phyloP scores from a whole-genome alignment of 2,113 vertebrate genomes.

The Protomyctophum bolini region DNA sequence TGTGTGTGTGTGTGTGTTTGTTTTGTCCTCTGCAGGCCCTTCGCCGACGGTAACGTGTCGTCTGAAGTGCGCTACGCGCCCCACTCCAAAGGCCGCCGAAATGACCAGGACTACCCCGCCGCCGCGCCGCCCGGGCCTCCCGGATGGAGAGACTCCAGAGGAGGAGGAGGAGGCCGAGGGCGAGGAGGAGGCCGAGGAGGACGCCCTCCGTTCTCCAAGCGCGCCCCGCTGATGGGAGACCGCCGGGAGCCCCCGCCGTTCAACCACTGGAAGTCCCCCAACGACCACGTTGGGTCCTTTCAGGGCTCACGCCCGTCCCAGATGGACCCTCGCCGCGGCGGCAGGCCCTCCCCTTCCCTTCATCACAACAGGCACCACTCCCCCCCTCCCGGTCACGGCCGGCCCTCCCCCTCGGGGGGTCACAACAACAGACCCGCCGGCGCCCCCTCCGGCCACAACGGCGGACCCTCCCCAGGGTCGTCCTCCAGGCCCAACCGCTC shows the following conservation, averaged over 20 bases:
- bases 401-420: constrained; percentile 45
- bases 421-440: no score
- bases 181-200: constrained; percentile 56
- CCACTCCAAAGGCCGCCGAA: constrained; percentile 60
- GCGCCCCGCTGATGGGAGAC: constrained; percentile 69
- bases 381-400: constrained; percentile 51
- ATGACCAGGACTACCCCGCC: constrained; percentile 52
- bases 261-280: constrained; percentile 69
- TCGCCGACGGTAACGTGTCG: constrained; percentile 54
- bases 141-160: constrained; percentile 73
- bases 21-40: constrained; percentile 59
- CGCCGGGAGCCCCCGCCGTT: constrained; percentile 66
- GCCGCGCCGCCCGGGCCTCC: constrained; percentile 49
- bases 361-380: constrained; percentile 45
- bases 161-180: constrained; percentile 57
- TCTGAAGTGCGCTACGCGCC: constrained; percentile 63
- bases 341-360: constrained; percentile 38
- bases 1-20: constrained; percentile 30
- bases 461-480: constrained; percentile 66
- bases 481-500: constrained; percentile 55
- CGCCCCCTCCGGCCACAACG: constrained; percentile 29
- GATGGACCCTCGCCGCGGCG: constrained; percentile 72
- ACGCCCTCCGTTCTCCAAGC: constrained; percentile 63
- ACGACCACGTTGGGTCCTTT: constrained; percentile 73
- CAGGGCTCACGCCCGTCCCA: constrained; percentile 63